Conservation (phyloP, 2,888 invertebrate species). For the Athetis lepigone region DNA sequence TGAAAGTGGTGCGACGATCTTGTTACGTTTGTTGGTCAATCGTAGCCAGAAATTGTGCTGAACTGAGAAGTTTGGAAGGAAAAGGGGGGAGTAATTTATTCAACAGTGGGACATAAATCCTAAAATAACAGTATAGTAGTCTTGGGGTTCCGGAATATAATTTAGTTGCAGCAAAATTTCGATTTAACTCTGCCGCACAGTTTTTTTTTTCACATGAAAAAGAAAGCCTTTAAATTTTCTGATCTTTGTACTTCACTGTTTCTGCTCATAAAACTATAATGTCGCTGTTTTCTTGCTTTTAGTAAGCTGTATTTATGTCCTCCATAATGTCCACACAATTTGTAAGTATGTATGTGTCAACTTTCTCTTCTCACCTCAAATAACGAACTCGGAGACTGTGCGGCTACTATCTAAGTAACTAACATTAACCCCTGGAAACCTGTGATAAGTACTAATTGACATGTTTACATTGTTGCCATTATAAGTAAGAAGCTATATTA, state of each 20-base stretch:
- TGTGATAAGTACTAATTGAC: slow-evolving; percentile 21
- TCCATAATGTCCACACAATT: slow-evolving; percentile 7
- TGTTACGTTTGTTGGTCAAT: too few species aligned
- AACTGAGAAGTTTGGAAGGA: too few species aligned
- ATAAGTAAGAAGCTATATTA: neutral
- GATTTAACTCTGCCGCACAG: neutral
- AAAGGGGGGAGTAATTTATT: too few species aligned
- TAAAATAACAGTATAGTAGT: neutral
- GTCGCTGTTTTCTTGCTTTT: slow-evolving; percentile 1
- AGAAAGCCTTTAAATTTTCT: too few species aligned
- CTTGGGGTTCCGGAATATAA: neutral
- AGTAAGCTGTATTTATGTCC: neutral
- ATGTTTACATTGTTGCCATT: slow-evolving; percentile 12
- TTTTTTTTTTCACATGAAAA: too few species aligned
- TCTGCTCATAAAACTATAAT: too few species aligned
- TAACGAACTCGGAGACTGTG: neutral
- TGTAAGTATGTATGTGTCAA: neutral
- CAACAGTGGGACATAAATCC: too few species aligned
- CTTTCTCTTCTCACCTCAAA: slow-evolving; percentile 21
- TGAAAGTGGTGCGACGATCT: too few species aligned
- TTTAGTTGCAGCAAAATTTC: neutral
- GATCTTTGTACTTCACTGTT: too few species aligned
- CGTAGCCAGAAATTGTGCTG: too few species aligned
- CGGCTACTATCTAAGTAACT: slow-evolving; percentile 23
- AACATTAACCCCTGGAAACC: slow-evolving; percentile 31